Evolutionary conservation across 1,140 invertebrate species (phyloP), one percentile per base, ranked within the genome.

Genomic region (Sinella curviseta): DNA sequence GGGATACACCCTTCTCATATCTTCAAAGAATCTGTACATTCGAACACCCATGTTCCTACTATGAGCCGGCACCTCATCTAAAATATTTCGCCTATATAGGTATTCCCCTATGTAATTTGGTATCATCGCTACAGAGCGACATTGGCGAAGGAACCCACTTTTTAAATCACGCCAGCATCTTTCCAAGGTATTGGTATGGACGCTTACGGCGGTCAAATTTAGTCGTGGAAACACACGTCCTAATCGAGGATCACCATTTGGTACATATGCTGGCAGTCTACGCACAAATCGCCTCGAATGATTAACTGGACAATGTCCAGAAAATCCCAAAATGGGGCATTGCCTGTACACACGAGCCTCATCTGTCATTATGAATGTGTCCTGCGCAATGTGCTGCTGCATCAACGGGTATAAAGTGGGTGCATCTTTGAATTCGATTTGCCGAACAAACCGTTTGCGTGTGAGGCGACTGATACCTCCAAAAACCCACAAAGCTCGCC

Each of bases 391-490:
- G 24, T 74, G 70, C 34, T 74, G 3, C 33, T 31, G 70, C 70
- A 74, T 74, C 24, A 74, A 36, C 4, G 67, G 34, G 26, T 48
- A 74, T 1, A 78, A 39, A 4, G 48, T 55, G 4, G 1, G 3
- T 17, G 34, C 1, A 2, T 16, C 34, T 74, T 74, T 78, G 26
- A 17, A 28, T 26, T 65, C 17, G 31, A 78, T 74, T 30, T 74
- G 77, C 1, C 39, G 67, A 12, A 48, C 65, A 74, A 78, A 78
- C 36, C 65, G 33, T 57, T 74, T 54, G 20, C 30, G 36, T 16
- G 77, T 74, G 1, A 74, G 14, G 3, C 77, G 34, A 55, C 77
- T 78, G 2, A 78, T 74, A n/a, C 77, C 77, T 55, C 77, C 77
- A 74, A 78, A 78, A 12, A 78, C 77, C 67, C 77, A 78, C 12